phyloP scores from a whole-genome alignment of 2,888 invertebrate species.

The Rhogogaster chlorosoma region DNA sequence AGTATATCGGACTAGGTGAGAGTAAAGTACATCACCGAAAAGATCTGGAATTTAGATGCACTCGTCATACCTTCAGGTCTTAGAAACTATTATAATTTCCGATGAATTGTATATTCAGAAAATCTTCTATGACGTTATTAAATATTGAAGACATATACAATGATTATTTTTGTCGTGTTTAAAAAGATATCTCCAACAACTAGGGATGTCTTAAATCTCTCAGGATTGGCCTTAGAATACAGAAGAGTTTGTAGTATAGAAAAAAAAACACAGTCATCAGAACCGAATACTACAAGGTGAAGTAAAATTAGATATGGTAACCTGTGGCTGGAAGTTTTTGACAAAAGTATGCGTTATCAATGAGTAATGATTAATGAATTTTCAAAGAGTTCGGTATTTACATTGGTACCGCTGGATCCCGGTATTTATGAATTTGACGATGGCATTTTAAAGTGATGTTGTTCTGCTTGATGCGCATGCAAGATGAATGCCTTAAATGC shows the following conservation, averaged over 20 bases:
- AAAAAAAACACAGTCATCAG: background rate
- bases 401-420: background rate
- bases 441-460: constrained; percentile 75
- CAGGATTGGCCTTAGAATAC: background rate
- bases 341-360: background rate
- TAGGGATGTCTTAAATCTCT: background rate
- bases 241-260: background rate
- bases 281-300: background rate
- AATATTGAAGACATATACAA: background rate
- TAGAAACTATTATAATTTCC: constrained; percentile 8
- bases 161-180: background rate
- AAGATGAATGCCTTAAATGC: constrained; percentile 77
- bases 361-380: background rate
- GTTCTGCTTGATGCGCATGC: constrained; percentile 77
- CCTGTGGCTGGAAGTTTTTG: background rate
- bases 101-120: background rate
- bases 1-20: background rate
- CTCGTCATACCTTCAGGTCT: background rate
- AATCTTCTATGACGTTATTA: background rate
- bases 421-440: constrained; percentile 56
- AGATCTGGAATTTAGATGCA: background rate
- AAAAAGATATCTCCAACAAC: background rate
- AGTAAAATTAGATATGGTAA: background rate
- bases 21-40: background rate
- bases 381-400: background rate